Evolutionary conservation across 2,113 vertebrate species (phyloP).

Genomic region (Bubalus kerabau): DNA sequence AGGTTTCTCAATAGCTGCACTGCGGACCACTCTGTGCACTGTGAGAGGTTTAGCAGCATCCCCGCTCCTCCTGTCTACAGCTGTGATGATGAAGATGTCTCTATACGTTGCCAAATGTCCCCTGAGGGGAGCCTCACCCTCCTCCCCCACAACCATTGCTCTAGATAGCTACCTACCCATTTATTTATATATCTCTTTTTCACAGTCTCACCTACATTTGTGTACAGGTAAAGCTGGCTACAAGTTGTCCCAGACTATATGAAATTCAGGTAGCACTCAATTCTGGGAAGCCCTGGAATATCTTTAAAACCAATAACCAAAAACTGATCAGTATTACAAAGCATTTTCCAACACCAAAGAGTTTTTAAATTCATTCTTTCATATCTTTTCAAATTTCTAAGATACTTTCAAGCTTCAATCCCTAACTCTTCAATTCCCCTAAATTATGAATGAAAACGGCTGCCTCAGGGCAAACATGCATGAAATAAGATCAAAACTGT

Average conservation of each 20-base stretch:
- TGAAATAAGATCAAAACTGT: slow-evolving; percentile 45
- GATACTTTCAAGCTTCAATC: neutral
- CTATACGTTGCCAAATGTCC: neutral
- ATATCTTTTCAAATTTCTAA: slow-evolving; percentile 28
- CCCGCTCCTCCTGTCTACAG: neutral
- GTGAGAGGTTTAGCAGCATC: neutral
- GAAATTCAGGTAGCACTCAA: neutral
- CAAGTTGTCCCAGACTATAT: neutral
- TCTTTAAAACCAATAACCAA: neutral
- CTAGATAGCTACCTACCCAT: neutral
- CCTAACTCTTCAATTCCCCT: neutral
- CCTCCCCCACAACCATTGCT: neutral
- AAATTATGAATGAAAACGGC: slow-evolving; percentile 35
- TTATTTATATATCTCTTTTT: neutral
- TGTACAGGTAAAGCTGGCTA: neutral
- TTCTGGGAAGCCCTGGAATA: neutral
- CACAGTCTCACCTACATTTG: neutral
- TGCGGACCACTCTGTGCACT: neutral
- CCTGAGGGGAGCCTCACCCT: neutral
- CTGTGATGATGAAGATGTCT: neutral
- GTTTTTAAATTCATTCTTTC: neutral
- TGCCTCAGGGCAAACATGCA: slow-evolving; percentile 16
- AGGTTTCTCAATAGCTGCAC: neutral
- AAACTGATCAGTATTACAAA: neutral
- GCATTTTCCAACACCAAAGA: neutral